Base-by-base conservation (phyloP, 2,888 invertebrate species). In the Kuschelorhynchus macadamiae region DNA sequence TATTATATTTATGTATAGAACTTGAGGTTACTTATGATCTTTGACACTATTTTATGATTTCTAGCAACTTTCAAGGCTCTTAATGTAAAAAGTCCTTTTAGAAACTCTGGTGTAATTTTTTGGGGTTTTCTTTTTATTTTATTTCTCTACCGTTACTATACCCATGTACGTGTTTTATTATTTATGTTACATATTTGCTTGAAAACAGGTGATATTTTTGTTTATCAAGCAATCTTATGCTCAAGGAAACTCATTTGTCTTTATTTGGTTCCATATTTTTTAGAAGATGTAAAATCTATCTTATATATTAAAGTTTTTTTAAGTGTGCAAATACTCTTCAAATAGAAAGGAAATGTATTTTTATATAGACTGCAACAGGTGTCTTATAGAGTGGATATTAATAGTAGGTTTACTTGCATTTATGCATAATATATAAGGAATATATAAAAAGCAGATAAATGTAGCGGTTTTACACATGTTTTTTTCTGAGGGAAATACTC, bases 361-460 rank as follows among this genome's bases (percentile, higher is more conserved):
- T 63, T 57, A 21, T 59, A 65, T 52, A 44, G 59, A 57, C 65
- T 57, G 65, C 59, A 60, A 49, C 61, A 49, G 67, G 61, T 60
- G 67, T 67, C 67, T 67, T 67, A 61, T 67, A 67, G 49, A 67
- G 61, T 66, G 53, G 53, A 41, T 53, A 42, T 47, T 47, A 16
- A 57, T 32, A 46, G 32, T 36, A 44, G 30, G 55, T 21, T 41
- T 53, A 53, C 14, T 41, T 18, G 47, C 33, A 49, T 60, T 49
- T 44, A 36, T 36, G 36, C 25, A 25, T 25, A 25, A 25, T 25
- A 5, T 5, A 25, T 5, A 7, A 36, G 11, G 36, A 11, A 36
- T 7, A 3, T 3, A 44, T 9, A 16, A 44, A 44, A n/a, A n/a
- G 8, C 17, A 32, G 50, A 7, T 44, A 16, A 5, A 18, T 7